phyloP scores from a whole-genome alignment of 1,140 invertebrate species.

The Diuraphis noxia region DNA sequence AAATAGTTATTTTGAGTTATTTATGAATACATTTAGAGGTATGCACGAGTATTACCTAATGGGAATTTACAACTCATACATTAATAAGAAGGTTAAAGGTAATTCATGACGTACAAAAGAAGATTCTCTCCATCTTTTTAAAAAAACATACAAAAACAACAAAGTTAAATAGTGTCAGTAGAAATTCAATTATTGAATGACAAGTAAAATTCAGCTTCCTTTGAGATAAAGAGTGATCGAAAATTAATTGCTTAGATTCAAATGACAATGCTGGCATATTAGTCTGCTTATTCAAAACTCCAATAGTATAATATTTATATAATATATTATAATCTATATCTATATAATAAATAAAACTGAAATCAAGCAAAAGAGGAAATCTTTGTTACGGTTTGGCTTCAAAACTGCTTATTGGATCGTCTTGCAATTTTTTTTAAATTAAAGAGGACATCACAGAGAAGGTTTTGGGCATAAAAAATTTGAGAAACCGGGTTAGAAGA shows the following conservation, averaged over 20 bases:
- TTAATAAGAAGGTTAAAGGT: rapidly evolving
- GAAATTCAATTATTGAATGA: background rate
- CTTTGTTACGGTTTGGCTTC: too few species aligned
- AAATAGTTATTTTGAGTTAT: background rate
- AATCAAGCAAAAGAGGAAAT: too few species aligned
- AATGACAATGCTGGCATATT: background rate
- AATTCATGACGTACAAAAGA: background rate
- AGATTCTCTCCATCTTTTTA: background rate
- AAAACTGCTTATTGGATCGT: too few species aligned
- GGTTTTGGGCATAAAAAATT: too few species aligned
- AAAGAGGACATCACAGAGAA: too few species aligned
- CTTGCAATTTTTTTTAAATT: too few species aligned
- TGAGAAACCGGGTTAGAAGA: too few species aligned
- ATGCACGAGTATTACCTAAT: background rate
- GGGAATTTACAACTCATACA: background rate
- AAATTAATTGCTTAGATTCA: background rate
- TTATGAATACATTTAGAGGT: background rate
- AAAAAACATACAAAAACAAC: background rate
- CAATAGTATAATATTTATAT: too few species aligned
- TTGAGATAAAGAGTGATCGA: background rate
- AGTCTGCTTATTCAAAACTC: background rate
- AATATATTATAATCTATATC: too few species aligned
- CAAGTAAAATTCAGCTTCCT: background rate
- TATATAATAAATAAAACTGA: too few species aligned
- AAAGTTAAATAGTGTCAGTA: background rate